Conservation (phyloP, 2,113 vertebrate genomes). For the human region DNA sequence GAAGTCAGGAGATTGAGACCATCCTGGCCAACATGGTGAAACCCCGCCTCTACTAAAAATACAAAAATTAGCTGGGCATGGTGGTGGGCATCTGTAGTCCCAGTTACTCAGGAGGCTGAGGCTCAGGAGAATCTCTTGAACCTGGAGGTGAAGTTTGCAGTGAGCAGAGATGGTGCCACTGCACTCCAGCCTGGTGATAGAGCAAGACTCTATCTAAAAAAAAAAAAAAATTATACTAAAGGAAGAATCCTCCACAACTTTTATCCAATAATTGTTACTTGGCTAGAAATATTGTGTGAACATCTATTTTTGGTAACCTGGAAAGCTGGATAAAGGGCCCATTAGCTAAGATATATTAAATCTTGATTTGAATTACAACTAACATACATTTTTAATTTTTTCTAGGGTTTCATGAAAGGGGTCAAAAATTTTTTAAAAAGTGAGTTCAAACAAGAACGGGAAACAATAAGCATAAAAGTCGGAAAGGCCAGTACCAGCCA, state of each 20-base stretch:
- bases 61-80: too few species aligned
- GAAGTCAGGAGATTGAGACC: too few species aligned
- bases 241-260: slow-evolving; percentile 29
- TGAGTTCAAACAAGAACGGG: background rate
- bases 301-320: background rate
- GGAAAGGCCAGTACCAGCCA: background rate
- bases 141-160: too few species aligned
- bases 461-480: background rate
- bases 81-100: too few species aligned
- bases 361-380: slow-evolving; percentile 25
- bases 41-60: too few species aligned
- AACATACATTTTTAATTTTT: background rate
- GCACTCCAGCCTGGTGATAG: too few species aligned
- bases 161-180: too few species aligned
- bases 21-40: too few species aligned
- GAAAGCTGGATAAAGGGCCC: background rate
- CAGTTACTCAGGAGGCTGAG: too few species aligned
- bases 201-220: too few species aligned
- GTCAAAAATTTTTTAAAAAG: background rate
- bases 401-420: background rate
- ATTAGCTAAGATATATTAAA: slow-evolving; percentile 23
- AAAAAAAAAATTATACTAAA: background rate
- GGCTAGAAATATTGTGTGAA: background rate
- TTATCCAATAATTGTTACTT: slow-evolving; percentile 5
- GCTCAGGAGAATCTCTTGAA: too few species aligned